phyloP scores from a whole-genome alignment of 2,888 invertebrate genomes.

The Dolichopus griseipennis region DNA sequence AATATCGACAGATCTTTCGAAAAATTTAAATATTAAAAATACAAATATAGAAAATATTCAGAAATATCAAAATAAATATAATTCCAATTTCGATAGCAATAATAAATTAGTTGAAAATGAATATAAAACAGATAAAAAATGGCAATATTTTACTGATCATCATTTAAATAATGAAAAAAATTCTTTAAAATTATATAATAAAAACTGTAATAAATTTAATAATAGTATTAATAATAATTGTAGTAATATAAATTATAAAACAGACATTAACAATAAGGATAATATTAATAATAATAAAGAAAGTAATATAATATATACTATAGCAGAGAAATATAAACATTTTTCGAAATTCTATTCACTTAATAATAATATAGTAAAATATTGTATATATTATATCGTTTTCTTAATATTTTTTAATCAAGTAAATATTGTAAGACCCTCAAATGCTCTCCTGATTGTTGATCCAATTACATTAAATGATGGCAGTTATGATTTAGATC shows the following conservation, averaged over 20 bases:
- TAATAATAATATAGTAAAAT: conserved; percentile 3
- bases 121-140: too few species aligned
- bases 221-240: background rate
- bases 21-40: background rate
- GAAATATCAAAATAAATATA: too few species aligned
- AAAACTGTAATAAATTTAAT: background rate
- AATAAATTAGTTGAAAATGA: too few species aligned
- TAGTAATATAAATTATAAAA: background rate
- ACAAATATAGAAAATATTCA: too few species aligned
- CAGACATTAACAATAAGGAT: background rate
- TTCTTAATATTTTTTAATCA: conserved; percentile 1
- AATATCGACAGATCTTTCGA: background rate
- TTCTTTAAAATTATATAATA: too few species aligned
- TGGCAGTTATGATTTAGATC: conserved; percentile 7
- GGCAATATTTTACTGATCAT: too few species aligned
- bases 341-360: background rate
- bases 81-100: too few species aligned
- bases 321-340: background rate
- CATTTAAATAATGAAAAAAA: too few species aligned
- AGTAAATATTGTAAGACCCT: background rate
- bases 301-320: too few species aligned
- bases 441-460: conserved; percentile 26
- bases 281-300: too few species aligned
- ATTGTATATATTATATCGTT: background rate
- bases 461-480: conserved; percentile 22